Percentiles rank a stretch among this genome's conserved stretches.
phyloP scores from a whole-genome alignment of 2,113 vertebrate species.

The Sialia sialis region DNA sequence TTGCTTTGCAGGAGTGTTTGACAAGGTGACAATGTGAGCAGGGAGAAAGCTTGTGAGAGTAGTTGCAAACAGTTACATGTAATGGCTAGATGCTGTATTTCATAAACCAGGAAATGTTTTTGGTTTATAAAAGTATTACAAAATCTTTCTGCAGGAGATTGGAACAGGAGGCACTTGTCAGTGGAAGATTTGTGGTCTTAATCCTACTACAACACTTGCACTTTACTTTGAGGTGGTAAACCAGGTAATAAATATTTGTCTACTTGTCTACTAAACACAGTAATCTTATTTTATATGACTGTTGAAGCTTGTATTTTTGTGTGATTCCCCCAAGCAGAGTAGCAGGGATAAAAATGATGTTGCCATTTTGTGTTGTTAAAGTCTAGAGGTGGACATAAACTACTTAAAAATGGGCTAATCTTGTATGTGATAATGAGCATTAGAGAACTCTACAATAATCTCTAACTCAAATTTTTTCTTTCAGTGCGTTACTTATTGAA shows the following conservation, averaged over 20 bases:
- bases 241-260: slow-evolving; percentile 80
- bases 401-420: background rate
- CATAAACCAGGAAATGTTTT: background rate
- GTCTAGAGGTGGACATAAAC: background rate
- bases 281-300: background rate
- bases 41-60: background rate
- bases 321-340: background rate
- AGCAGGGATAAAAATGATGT: background rate
- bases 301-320: background rate
- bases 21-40: background rate
- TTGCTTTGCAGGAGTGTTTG: background rate
- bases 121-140: background rate
- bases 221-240: slow-evolving; percentile 97
- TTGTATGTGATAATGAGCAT: background rate
- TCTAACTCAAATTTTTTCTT: background rate
- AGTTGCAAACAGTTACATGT: background rate
- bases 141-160: slow-evolving; percentile 83
- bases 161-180: slow-evolving; percentile 95
- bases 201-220: slow-evolving; percentile 88
- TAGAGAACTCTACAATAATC: background rate
- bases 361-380: background rate
- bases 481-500: background rate
- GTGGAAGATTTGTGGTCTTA: slow-evolving; percentile 97
- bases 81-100: background rate
- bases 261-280: background rate